Evolutionary conservation across 2,888 invertebrate species (phyloP).

Genomic region (Saturnia pavonia): DNA sequence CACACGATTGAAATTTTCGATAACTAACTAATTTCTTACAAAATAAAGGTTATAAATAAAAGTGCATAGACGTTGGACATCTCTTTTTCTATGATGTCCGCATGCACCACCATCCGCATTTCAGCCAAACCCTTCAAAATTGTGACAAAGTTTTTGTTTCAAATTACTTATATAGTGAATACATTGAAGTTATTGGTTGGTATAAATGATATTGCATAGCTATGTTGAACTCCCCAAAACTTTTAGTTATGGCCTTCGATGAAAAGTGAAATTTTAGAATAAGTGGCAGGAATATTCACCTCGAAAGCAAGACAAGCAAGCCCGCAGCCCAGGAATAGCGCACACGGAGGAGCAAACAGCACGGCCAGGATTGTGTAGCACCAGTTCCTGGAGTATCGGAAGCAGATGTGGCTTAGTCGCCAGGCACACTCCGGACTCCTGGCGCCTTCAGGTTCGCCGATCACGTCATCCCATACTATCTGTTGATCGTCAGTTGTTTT

Average conservation of each 20-base stretch:
- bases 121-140: too few relatives aligned
- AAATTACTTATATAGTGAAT: too few relatives aligned
- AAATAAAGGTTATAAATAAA: too few relatives aligned
- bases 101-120: too few relatives aligned
- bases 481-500: slow-evolving; percentile 43
- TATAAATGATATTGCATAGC: not conserved
- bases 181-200: not conserved
- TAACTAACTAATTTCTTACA: too few relatives aligned
- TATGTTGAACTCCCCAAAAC: not conserved
- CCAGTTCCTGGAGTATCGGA: slow-evolving; percentile 83
- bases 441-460: slow-evolving; percentile 87
- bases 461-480: slow-evolving; percentile 87
- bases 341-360: slow-evolving; percentile 85
- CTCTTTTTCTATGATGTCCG: too few relatives aligned
- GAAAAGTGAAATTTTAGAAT: too few relatives aligned
- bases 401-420: slow-evolving; percentile 85
- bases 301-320: slow-evolving; percentile 88
- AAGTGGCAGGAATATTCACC: slow-evolving; percentile 56
- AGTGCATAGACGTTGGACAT: too few relatives aligned
- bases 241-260: not conserved
- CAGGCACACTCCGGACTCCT: slow-evolving; percentile 87
- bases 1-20: too few relatives aligned
- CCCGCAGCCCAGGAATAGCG: slow-evolving; percentile 84
- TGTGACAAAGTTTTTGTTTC: too few relatives aligned
- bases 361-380: slow-evolving; percentile 87